These are phyloP conservation scores for Drosophila paranaensis DNA, from an alignment of 2,888 invertebrate genomes.

Conservation along the genomic window DNA sequence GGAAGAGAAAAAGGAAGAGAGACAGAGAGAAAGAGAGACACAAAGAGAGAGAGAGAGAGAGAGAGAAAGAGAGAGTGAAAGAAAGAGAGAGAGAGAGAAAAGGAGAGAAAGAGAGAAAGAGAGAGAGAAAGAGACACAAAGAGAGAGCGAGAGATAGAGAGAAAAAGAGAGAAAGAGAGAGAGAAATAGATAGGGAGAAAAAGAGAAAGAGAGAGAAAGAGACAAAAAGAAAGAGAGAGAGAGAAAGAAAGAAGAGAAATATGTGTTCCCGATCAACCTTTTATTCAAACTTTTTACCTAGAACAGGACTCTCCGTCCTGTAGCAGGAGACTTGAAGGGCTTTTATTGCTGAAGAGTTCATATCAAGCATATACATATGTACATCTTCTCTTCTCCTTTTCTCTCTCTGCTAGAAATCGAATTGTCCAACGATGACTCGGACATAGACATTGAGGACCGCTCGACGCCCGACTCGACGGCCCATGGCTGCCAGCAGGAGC, in stretches of 20 bases:
- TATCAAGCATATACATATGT: no score
- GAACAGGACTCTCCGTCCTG: no score
- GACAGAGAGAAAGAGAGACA: no score
- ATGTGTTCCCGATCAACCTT: no score
- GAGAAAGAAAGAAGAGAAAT: not conserved
- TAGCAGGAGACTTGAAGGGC: not conserved
- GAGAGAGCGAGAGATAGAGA: not conserved
- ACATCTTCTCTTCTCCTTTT: no score
- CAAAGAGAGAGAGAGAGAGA: no score
- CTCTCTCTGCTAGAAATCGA: constrained; percentile 76
- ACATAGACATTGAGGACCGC: constrained; percentile 85
- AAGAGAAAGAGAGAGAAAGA: not conserved
- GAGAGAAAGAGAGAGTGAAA: no score
- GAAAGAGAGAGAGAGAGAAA: no score
- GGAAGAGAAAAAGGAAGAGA: not conserved
- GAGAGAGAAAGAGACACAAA: not conserved
- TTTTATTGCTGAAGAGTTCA: no score
- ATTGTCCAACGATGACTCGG: constrained; percentile 84
- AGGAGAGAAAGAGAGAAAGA: not conserved
- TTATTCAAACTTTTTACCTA: no score
- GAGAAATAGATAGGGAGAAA: not conserved
- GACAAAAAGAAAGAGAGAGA: not conserved
- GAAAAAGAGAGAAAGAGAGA: not conserved
- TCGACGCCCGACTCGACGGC: constrained; percentile 82
- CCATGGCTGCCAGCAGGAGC: constrained; percentile 68